phyloP scores from a whole-genome alignment of 2,888 invertebrate species.

The Dryadula phaetusa region DNA sequence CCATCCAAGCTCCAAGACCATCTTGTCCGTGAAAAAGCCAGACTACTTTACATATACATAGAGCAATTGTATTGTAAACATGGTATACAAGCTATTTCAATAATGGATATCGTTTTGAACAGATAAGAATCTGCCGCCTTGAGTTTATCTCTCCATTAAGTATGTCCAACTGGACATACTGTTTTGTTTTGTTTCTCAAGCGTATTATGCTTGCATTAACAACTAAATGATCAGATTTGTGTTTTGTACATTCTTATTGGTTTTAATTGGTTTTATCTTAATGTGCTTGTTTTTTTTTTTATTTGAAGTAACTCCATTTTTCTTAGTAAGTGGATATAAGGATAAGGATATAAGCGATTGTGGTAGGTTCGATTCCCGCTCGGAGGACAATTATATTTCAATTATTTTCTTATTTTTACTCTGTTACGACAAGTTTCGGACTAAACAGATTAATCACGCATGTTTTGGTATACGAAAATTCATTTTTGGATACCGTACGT shows the following conservation, averaged over 20 bases:
- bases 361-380: too few species aligned
- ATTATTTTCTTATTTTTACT: too few species aligned
- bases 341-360: too few species aligned
- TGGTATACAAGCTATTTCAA: constrained; percentile 36
- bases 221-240: neutral
- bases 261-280: neutral
- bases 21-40: neutral
- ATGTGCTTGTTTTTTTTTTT: neutral
- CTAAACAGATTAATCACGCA: too few species aligned
- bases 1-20: constrained; percentile 3
- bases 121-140: constrained; percentile 36
- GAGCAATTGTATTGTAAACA: constrained; percentile 37
- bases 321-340: too few species aligned
- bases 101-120: constrained; percentile 31
- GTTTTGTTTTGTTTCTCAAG: constrained; percentile 20
- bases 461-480: too few species aligned
- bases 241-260: neutral
- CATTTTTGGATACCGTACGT: too few species aligned
- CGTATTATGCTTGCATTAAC: constrained; percentile 14
- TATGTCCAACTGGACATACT: constrained; percentile 22
- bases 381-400: too few species aligned
- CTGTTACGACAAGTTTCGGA: too few species aligned
- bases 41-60: neutral
- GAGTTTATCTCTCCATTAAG: constrained; percentile 34
- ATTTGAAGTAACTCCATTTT: too few species aligned